Evolutionary conservation across 2,113 vertebrate genomes (phyloP).

Genomic region (Cebus imitator): DNA sequence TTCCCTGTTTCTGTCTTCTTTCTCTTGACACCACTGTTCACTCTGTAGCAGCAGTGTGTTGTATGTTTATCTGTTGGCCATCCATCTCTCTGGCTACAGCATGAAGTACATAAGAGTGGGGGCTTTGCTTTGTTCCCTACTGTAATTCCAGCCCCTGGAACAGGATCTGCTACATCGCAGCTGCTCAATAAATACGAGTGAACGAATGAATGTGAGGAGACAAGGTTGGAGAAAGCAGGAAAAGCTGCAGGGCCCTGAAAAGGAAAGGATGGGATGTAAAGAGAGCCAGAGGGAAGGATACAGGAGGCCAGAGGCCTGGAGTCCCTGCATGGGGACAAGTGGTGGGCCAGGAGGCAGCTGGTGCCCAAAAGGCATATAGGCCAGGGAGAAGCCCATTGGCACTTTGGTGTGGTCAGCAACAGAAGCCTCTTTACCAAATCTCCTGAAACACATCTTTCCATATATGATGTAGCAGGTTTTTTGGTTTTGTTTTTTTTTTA

Average conservation of each 20-base stretch:
- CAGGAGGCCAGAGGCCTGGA: neutral
- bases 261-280: neutral
- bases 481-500: neutral
- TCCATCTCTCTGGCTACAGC: neutral
- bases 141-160: neutral
- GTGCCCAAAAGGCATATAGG: accelerated
- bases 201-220: neutral
- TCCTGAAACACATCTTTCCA: neutral
- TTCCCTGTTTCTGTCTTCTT: neutral
- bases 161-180: neutral
- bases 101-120: accelerated
- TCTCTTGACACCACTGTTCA: neutral
- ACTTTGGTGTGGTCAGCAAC: neutral
- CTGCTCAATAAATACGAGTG: neutral
- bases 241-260: neutral
- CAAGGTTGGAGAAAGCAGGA: neutral
- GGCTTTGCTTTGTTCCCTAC: neutral
- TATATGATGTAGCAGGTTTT: neutral
- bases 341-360: accelerated
- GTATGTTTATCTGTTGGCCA: neutral
- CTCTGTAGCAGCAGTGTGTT: accelerated
- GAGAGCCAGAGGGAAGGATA: neutral
- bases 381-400: neutral
- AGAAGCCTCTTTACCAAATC: neutral
- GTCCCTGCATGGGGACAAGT: accelerated